phyloP scores from a whole-genome alignment of 1,140 invertebrate genomes.

The Brachionus asplanchnoidis region DNA sequence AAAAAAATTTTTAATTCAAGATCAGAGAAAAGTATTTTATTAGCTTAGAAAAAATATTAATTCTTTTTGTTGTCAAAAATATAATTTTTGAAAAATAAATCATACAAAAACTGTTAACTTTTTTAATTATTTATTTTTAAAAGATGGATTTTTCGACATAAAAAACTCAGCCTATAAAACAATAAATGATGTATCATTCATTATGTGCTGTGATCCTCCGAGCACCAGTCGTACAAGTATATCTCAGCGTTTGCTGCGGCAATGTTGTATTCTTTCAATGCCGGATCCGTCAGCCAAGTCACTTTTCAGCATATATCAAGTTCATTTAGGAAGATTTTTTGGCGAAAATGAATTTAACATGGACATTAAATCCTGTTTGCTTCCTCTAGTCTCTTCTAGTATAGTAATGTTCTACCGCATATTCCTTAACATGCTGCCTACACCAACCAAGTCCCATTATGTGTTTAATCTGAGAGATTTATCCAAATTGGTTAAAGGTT shows the following conservation, averaged over 20 bases:
- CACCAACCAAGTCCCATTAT: constrained; percentile 85
- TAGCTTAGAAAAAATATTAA: no score
- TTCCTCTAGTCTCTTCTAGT: constrained; percentile 52
- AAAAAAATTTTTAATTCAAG: no score
- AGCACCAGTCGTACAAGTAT: constrained; percentile 53
- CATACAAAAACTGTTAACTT: background rate
- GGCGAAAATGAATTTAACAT: constrained; percentile 55
- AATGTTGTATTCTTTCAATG: constrained; percentile 52
- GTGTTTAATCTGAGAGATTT: constrained; percentile 89
- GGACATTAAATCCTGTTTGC: constrained; percentile 53
- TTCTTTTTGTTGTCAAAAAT: no score
- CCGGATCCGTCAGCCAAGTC: constrained; percentile 55
- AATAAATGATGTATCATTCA: constrained; percentile 53
- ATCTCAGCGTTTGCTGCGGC: constrained; percentile 43
- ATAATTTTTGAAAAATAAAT: no score
- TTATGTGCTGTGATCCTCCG: constrained; percentile 56
- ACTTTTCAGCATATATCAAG: constrained; percentile 57
- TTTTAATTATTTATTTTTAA: background rate
- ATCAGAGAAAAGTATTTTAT: no score
- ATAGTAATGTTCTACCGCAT: constrained; percentile 55
- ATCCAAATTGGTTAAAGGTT: constrained; percentile 49
- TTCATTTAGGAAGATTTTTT: constrained; percentile 54
- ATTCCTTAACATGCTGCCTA: constrained; percentile 68
- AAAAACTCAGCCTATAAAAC: constrained; percentile 45
- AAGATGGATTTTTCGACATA: constrained; percentile 35